Evolutionary conservation across 2,113 vertebrate species (phyloP).

Genomic region (Mobula birostris): DNA sequence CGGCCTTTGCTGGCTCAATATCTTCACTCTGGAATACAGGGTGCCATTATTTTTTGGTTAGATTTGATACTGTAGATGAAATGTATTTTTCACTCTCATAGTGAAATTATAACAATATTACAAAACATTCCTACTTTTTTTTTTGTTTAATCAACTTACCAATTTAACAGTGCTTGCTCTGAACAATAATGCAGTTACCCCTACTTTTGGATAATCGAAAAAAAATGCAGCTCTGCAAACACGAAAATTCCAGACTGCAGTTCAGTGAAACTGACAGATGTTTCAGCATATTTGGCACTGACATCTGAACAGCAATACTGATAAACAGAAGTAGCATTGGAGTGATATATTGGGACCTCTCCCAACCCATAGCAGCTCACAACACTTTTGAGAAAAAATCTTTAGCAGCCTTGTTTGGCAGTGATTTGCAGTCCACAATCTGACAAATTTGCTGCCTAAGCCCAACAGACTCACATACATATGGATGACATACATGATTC

Average conservation of each 20-base stretch:
- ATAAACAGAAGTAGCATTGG: slow-evolving; percentile 37
- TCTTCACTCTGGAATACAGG: background rate
- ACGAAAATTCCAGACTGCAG: slow-evolving; percentile 32
- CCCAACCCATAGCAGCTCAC: slow-evolving; percentile 37
- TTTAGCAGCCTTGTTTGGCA: slow-evolving; percentile 37
- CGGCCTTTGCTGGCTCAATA: background rate
- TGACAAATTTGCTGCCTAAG: slow-evolving; percentile 36
- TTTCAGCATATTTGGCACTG: slow-evolving; percentile 35
- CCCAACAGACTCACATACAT: slow-evolving; percentile 36
- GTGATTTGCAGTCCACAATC: slow-evolving; percentile 36
- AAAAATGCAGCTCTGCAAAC: slow-evolving; percentile 28
- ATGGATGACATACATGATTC: slow-evolving; percentile 37
- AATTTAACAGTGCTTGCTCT: background rate
- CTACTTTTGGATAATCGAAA: background rate
- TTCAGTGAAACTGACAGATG: slow-evolving; percentile 37
- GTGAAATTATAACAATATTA: background rate
- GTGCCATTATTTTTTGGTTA: background rate
- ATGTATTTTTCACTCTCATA: background rate
- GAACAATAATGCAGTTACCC: background rate
- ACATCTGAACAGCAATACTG: slow-evolving; percentile 37
- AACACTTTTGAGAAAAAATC: slow-evolving; percentile 37
- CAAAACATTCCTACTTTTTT: background rate
- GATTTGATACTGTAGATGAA: background rate
- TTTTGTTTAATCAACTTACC: background rate
- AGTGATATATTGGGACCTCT: slow-evolving; percentile 38